Evolutionary conservation across 2,113 vertebrate species (phyloP).

Genomic region (Archocentrus centrarchus): DNA sequence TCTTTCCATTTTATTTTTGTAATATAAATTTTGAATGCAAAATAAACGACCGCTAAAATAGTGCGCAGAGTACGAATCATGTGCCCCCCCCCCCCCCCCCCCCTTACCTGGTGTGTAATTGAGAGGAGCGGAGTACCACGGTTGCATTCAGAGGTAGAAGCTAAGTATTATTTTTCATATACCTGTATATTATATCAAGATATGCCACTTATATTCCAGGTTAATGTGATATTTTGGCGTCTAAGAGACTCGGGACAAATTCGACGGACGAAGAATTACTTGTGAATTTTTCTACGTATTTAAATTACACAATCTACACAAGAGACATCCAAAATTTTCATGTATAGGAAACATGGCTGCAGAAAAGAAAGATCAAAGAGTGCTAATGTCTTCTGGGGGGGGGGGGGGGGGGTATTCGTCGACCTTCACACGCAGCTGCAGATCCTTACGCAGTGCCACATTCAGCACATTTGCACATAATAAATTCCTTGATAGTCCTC

Average conservation of each 20-base stretch:
- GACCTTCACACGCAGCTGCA: constrained; percentile 18
- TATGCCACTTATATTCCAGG: background rate
- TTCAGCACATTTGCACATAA: constrained; percentile 28
- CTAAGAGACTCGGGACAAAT: background rate
- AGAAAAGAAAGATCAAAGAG: background rate
- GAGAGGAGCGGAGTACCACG: background rate
- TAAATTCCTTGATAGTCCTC: constrained; percentile 17
- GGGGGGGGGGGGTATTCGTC: constrained; percentile 6
- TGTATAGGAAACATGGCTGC: background rate
- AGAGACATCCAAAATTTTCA: background rate
- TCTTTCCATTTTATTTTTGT: background rate
- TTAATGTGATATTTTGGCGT: background rate
- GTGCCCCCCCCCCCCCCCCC: background rate
- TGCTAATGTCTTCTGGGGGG: background rate
- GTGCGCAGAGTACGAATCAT: background rate
- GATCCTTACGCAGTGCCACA: constrained; percentile 19
- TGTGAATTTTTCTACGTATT: background rate
- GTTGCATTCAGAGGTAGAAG: background rate
- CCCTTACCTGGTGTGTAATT: constrained; percentile 35
- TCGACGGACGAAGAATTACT: background rate
- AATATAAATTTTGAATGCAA: background rate
- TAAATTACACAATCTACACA: background rate
- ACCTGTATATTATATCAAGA: background rate
- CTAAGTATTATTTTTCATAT: background rate
- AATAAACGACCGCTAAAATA: background rate